phyloP scores from a whole-genome alignment of 2,888 invertebrate species.

The Tenthredo mesomela region DNA sequence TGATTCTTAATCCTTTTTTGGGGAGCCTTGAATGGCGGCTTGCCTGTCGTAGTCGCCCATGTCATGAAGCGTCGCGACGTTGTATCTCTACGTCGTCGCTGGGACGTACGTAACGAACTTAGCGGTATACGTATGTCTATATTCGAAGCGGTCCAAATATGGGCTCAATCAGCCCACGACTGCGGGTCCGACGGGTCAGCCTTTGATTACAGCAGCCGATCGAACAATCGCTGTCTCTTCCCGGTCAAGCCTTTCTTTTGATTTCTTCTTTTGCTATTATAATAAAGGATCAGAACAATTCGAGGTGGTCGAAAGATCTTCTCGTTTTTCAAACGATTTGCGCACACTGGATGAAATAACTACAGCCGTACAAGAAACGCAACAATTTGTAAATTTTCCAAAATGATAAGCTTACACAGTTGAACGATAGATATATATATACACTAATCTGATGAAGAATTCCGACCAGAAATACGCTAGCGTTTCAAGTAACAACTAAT shows the following conservation, averaged over 20 bases:
- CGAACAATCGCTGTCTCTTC: constrained; percentile 36
- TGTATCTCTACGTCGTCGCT: constrained; percentile 35
- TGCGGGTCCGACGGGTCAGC: constrained; percentile 64
- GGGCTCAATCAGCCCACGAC: constrained; percentile 63
- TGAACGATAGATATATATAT: background rate
- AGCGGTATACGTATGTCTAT: constrained; percentile 41
- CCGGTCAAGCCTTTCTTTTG: constrained; percentile 16
- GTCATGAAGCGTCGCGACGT: constrained; percentile 44
- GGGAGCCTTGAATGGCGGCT: constrained; percentile 42
- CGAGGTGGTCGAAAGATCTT: background rate
- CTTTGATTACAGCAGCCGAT: constrained; percentile 53
- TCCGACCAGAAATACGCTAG: background rate
- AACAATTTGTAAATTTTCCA: background rate
- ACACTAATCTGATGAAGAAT: constrained; percentile 1
- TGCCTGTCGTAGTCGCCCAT: constrained; percentile 36
- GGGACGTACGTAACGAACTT: constrained; percentile 27
- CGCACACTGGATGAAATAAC: background rate
- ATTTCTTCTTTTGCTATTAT: background rate
- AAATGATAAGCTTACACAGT: background rate
- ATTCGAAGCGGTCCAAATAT: constrained; percentile 63
- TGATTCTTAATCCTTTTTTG: constrained; percentile 56
- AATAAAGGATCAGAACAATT: background rate
- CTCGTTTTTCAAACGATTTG: background rate
- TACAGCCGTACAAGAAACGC: background rate
- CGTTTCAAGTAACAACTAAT: constrained; percentile 24